Evolutionary conservation across 2,888 invertebrate species (phyloP), one percentile per base, ranked within the genome.

Genomic region (Holacanthella duospinosa): DNA sequence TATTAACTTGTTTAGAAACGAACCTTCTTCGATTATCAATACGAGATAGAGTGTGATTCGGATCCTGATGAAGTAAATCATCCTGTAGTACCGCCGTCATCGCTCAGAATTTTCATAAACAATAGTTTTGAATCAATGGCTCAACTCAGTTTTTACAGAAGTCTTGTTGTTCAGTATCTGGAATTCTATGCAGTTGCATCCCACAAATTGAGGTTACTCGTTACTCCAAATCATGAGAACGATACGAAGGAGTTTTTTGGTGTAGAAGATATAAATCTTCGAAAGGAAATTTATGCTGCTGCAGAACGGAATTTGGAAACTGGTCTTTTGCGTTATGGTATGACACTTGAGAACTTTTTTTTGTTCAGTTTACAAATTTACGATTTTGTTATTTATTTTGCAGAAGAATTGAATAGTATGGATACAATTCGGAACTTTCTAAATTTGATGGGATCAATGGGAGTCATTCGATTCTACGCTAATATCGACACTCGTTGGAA

Each of bases 341-440:
- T n/a, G 48, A 48, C 12, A 48, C 21, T 21, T 48, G 4, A 9
- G 4, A 4, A 21, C 16, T 9, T 48, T n/a, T n/a, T 48, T 9
- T 6, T 36, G 36, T 36, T 16, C 6, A 36, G 16, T 12, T 12
- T 26, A 59, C 3, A 61, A 2, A 48, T 24, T 25, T 2, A 4
- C 16, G 28, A 27, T 21, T 27, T 19, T n/a, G 24, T 4, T 28
- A 60, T 43, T 44, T 64, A 19, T 55, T 56, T 64, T 59, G 29
- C 44, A 64, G 66, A 63, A 3, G 65, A 68, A 43, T 43, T 65
- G 19, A 29, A 60, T 6, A 62, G 57, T n/a, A 54, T 48, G 48
- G 55, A 58, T 6, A 61, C 54, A 1, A 25, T 60, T 43, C 55
- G 55, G 21, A 48, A 48, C 21, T 48, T 48, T 21, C n/a, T 48